Evolutionary conservation across 2,797 vertebrate genomes (phyloP), one percentile per base, ranked within the genome.

Genomic region (Diplodus sargus): DNA sequence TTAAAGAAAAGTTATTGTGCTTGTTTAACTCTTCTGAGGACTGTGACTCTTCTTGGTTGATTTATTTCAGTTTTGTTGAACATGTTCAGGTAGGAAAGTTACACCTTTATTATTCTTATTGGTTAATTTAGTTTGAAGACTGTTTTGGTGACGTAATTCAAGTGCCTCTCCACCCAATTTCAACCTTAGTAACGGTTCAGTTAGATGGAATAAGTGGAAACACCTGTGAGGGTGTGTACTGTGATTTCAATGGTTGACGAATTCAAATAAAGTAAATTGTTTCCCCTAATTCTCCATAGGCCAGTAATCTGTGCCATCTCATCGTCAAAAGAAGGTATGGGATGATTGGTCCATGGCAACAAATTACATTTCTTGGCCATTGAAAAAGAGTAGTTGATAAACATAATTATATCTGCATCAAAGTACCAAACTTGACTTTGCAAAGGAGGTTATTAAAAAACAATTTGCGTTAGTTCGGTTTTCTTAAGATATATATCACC

Each of bases 391-490:
- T 14, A 23, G 2, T 61, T 18, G 22, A 57, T 30, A 42, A 45
- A 54, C 9, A 5, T n/a, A 28, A 61, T 30, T 20, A 2, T 51
- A n/a, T 63, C 28, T 11, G 42, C 43, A 39, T 70, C 0, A 39
- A 60, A 14, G 17, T 4, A 5, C 4, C 4, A 67, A 62, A 28
- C 43, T 42, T 59, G 17, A 58, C 52, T 20, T 8, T 60, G 11
- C 59, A 43, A 61, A 69, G 70, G 5, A 39, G 9, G 2, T 45
- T 13, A 34, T 51, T 34, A 42, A 8, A 72, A 72, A 70, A 68
- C 70, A 15, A 25, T 58, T 67, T 67, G 17, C 57, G 63, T 15
- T 67, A 20, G 20, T 10, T 3, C 23, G 63, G 60, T 70, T 79
- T 63, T 74, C 20, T 56, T 9, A 7, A 59, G 5, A 54, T 28